phyloP scores from a whole-genome alignment of 2,113 vertebrate genomes.

The Erpornis zantholeuca region DNA sequence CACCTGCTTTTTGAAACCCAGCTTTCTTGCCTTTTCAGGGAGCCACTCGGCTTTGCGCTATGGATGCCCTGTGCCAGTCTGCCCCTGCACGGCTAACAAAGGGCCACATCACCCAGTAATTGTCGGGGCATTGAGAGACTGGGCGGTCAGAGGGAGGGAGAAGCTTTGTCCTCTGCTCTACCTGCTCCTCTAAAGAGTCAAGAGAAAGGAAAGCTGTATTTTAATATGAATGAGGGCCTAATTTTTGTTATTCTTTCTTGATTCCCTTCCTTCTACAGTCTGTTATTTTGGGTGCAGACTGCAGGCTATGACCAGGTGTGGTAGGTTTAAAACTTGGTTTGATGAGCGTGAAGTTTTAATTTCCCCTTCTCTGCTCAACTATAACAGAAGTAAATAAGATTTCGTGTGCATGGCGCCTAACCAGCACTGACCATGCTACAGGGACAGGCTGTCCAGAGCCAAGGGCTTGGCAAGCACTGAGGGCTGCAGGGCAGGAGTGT shows the following conservation, averaged over 20 bases:
- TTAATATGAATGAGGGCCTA: slow-evolving; percentile 40
- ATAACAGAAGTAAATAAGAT: too few species aligned
- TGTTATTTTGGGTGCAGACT: not conserved
- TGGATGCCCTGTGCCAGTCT: not conserved
- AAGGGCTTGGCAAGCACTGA: not conserved
- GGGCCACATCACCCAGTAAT: not conserved
- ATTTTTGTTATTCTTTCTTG: slow-evolving; percentile 60
- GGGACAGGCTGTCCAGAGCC: not conserved
- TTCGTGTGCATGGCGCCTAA: too few species aligned
- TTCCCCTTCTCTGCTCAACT: too few species aligned
- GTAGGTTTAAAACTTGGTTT: too few species aligned
- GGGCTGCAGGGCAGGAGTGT: not conserved
- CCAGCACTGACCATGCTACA: too few species aligned
- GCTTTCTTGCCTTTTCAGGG: not conserved
- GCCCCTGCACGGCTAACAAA: not conserved
- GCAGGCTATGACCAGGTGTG: not conserved
- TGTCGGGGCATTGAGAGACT: not conserved
- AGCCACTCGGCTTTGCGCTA: not conserved
- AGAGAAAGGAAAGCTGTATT: slow-evolving; percentile 46
- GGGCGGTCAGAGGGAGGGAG: not conserved
- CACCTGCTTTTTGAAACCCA: not conserved
- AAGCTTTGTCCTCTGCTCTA: not conserved
- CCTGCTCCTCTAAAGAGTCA: not conserved
- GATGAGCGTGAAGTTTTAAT: too few species aligned
- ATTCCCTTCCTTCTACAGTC: not conserved